phyloP scores from a whole-genome alignment of 1,140 invertebrate species.

The Lepidurus packardi region DNA sequence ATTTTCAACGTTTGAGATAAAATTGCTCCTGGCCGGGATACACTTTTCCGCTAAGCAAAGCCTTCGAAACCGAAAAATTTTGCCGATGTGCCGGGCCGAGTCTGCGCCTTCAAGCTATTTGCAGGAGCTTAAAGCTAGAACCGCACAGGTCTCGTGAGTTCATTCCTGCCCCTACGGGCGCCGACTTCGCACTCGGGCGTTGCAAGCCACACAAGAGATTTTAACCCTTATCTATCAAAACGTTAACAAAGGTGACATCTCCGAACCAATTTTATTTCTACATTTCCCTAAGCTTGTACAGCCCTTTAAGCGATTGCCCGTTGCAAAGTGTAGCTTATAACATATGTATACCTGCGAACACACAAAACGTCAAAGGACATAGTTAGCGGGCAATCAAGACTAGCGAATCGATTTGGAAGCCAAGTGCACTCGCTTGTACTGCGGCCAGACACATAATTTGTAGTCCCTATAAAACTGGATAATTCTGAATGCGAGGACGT shows the following conservation, averaged over 20 bases:
- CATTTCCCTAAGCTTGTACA: neutral
- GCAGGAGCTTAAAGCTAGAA: neutral
- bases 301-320: neutral
- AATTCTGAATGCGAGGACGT: neutral
- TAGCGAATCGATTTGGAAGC: slow-evolving; percentile 3
- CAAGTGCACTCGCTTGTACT: neutral
- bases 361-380: neutral
- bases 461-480: neutral
- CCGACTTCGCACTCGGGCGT: neutral
- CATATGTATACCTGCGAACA: neutral
- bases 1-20: too few species aligned
- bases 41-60: neutral
- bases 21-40: too few species aligned
- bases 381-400: neutral
- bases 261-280: neutral
- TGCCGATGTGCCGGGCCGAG: neutral
- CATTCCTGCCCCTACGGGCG: neutral
- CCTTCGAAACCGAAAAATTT: neutral
- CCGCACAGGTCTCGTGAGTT: neutral
- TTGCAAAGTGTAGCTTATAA: neutral
- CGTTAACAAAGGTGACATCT: neutral
- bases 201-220: neutral
- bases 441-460: neutral
- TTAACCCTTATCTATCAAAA: neutral
- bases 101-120: neutral